Percentiles rank a stretch among this genome's conserved stretches.
phyloP scores from a whole-genome alignment of 2,888 invertebrate genomes.

The Eugnorisma glareosa region DNA sequence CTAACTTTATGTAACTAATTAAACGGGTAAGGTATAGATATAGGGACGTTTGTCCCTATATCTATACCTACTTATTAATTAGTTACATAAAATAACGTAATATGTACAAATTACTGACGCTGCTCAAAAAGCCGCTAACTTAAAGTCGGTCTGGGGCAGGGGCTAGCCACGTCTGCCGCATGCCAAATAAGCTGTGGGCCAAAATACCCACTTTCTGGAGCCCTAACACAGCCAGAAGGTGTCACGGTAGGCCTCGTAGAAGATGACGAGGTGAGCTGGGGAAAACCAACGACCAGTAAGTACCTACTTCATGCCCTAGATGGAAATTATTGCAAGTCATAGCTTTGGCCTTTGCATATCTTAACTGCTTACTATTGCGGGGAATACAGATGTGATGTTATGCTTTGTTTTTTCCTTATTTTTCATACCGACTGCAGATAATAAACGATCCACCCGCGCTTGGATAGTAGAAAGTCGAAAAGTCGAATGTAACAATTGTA shows the following conservation, averaged over 20 bases:
- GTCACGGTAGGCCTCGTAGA: neutral
- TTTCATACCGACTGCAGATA: neutral
- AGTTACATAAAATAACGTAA: no score
- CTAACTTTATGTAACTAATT: no score
- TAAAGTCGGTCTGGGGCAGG: no score
- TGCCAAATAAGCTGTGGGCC: neutral
- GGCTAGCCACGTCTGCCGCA: no score
- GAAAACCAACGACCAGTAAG: neutral
- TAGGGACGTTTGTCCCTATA: no score
- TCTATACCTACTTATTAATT: no score
- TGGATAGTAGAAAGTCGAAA: slow-evolving; percentile 62
- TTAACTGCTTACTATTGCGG: neutral
- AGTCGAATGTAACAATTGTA: slow-evolving; percentile 52
- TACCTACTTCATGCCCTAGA: neutral
- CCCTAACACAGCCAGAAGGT: neutral
- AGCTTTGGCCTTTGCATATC: neutral
- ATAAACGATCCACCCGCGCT: neutral
- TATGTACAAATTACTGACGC: no score
- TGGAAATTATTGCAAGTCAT: neutral
- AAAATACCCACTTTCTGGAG: neutral
- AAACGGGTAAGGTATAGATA: no score
- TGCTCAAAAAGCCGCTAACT: no score
- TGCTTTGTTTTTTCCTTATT: neutral
- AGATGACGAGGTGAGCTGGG: neutral
- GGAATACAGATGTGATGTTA: neutral